Evolutionary conservation across 2,113 vertebrate species (phyloP).

Genomic region (Hippocampus barbouri): DNA sequence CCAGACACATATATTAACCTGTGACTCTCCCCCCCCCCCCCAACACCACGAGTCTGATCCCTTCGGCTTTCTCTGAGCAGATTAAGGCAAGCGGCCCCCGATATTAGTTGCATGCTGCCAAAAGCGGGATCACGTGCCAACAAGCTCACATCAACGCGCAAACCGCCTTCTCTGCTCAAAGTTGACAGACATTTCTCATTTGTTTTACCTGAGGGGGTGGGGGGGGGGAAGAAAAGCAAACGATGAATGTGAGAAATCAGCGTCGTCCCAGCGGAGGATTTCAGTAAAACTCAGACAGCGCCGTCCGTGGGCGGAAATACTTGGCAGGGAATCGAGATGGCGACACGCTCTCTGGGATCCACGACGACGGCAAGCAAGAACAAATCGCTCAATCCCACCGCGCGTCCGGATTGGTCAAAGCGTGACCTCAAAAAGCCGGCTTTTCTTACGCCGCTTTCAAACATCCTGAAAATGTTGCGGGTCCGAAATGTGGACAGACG

Average conservation of each 20-base stretch:
- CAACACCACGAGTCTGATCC: constrained; percentile 52
- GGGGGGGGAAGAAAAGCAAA: not conserved
- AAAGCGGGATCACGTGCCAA: constrained; percentile 43
- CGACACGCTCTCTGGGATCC: no score
- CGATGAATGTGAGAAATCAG: not conserved
- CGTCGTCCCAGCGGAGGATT: no score
- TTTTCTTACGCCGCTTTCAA: no score
- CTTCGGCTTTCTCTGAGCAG: constrained; percentile 49
- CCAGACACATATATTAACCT: constrained; percentile 63
- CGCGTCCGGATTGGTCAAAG: no score
- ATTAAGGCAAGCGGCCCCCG: constrained; percentile 50
- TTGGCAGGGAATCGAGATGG: no score
- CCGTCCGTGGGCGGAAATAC: no score
- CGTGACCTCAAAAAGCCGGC: no score
- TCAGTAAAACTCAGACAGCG: no score
- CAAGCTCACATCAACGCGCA: not conserved
- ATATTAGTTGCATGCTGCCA: constrained; percentile 62
- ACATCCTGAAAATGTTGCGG: no score
- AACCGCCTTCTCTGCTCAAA: not conserved
- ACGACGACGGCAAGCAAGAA: no score
- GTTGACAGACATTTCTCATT: not conserved
- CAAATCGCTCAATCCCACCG: no score
- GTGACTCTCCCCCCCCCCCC: not conserved
- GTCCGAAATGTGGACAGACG: no score
- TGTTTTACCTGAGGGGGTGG: not conserved